Percentiles rank a stretch among this genome's conserved stretches.
These are phyloP conservation scores for Nylanderia fulva DNA, from an alignment of 1,140 invertebrate genomes.

Conservation along the genomic window DNA sequence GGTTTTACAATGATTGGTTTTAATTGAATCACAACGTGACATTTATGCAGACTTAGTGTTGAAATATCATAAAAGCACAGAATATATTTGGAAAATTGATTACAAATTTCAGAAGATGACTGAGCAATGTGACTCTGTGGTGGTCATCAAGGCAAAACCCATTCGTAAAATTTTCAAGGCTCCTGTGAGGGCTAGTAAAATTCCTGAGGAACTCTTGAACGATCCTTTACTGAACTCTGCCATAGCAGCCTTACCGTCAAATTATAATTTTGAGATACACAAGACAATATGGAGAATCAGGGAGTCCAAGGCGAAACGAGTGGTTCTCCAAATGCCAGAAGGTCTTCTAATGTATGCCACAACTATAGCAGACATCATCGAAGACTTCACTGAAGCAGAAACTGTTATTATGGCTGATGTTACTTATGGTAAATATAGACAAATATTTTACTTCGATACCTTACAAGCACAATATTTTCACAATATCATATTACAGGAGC, in stretches of 20 bases:
- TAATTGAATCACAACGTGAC: not conserved
- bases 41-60: not conserved
- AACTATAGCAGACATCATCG: slow-evolving; percentile 97
- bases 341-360: slow-evolving; percentile 96
- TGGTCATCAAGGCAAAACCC: slow-evolving; percentile 92
- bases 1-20: not conserved
- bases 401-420: slow-evolving; percentile 99
- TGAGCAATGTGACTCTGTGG: slow-evolving; percentile 76
- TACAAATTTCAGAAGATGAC: slow-evolving; percentile 27
- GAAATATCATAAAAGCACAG: too few relatives aligned
- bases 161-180: slow-evolving; percentile 92
- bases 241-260: slow-evolving; percentile 92
- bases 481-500: slow-evolving; percentile 87
- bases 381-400: slow-evolving; percentile 96
- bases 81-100: not conserved
- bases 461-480: not conserved
- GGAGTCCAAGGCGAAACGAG: slow-evolving; percentile 92
- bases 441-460: not conserved
- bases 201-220: slow-evolving; percentile 94
- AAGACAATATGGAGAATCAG: slow-evolving; percentile 99
- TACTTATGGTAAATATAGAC: slow-evolving; percentile 91
- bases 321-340: slow-evolving; percentile 99
- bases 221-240: slow-evolving; percentile 92
- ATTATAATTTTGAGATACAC: slow-evolving; percentile 99
- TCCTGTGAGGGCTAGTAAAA: slow-evolving; percentile 90